Base-by-base conservation (phyloP, 2,888 invertebrate genomes). In the Dolichopus griseipennis region DNA sequence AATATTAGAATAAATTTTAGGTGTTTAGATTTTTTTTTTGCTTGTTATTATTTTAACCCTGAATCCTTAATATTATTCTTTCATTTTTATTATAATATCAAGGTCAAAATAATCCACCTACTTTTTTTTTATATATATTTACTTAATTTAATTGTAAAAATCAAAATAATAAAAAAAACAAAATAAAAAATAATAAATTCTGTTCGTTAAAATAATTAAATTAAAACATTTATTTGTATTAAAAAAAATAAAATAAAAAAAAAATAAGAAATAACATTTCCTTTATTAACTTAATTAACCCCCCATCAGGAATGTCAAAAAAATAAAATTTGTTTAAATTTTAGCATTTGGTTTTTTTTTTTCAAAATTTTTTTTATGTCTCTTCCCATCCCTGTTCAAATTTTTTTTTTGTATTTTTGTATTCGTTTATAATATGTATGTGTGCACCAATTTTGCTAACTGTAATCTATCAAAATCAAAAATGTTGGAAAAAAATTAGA, bases 111-210 rank as follows among this genome's bases (percentile, higher is more conserved):
- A 52, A 18, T 52, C 52, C n/a, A 52, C 52, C 18, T 18, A 18
- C 37, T 10, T 12, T 37, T 12, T 37, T 12, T 34, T 5, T 9
- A 34, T 9, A 43, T n/a, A 52, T 52, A 18, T 52, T 52, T 52
- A 52, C 52, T 52, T 52, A 52, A 52, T 52, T 52, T 52, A 52
- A 52, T 52, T 52, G 52, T 52, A 52, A 52, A 52, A 52, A 52
- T 37, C 37, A 52, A 52, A 52, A 52, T 6, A 52, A n/a, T 15
- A 52, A 52, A 52, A 52, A n/a, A 52, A 15, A n/a, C 18, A 52
- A 52, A 52, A 52, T 1, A n/a, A n/a, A n/a, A n/a, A 6, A 43
- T 9, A 43, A 15, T 15, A 52, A 52, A 52, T 12, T 15, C 52
- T 52, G 52, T 52, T 52, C n/a, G 18, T 52, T 52, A 52, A 52